Conservation (phyloP, 1,140 invertebrate genomes). For the Hyles euphorbiae region DNA sequence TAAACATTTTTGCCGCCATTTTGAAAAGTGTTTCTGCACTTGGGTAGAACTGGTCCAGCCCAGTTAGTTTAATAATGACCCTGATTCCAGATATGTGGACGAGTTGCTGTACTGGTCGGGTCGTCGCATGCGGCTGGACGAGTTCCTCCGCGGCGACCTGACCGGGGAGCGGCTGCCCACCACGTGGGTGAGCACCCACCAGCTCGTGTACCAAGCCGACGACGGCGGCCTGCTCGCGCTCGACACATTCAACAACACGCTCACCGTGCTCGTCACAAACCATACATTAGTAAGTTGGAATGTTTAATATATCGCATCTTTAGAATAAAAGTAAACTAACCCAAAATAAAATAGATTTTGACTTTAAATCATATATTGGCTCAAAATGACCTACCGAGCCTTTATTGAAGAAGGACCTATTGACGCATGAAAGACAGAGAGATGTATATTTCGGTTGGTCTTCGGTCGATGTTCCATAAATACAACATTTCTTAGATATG, state of each 20-base stretch:
- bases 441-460: background rate
- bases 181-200: slow-evolving; percentile 85
- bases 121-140: slow-evolving; percentile 86
- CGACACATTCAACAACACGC: slow-evolving; percentile 84
- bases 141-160: slow-evolving; percentile 86
- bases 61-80: no score
- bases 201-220: slow-evolving; percentile 89
- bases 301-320: background rate
- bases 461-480: no score
- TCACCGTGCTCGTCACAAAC: slow-evolving; percentile 87
- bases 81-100: slow-evolving; percentile 82
- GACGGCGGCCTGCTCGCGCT: slow-evolving; percentile 86
- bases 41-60: no score
- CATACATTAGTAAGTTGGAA: slow-evolving; percentile 83
- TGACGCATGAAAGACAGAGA: no score
- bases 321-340: background rate
- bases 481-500: no score
- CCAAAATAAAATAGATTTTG: background rate
- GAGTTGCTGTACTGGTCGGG: slow-evolving; percentile 91
- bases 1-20: no score
- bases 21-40: no score
- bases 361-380: background rate
- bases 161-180: slow-evolving; percentile 83
- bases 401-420: no score
- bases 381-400: no score